Evolutionary conservation across 2,797 vertebrate species (phyloP).

Genomic region (Coccyzus lansbergi): DNA sequence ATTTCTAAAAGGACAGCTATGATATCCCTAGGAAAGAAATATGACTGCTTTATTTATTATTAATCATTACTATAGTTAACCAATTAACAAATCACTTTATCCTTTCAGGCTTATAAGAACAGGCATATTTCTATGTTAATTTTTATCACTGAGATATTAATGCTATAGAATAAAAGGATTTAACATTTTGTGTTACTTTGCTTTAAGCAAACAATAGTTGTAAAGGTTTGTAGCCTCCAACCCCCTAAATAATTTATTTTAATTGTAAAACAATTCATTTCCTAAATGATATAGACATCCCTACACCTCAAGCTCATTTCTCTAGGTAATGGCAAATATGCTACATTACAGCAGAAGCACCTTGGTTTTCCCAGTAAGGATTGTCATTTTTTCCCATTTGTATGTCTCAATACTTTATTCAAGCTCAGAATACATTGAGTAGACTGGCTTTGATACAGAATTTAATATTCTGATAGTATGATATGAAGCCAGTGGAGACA

Average conservation of each 20-base stretch:
- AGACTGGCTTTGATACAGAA: background rate
- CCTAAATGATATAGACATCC: background rate
- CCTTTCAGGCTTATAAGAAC: slow-evolving; percentile 25
- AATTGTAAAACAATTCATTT: background rate
- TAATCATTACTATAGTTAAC: slow-evolving; percentile 40
- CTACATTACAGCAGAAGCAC: background rate
- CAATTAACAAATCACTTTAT: slow-evolving; percentile 53
- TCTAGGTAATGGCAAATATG: background rate
- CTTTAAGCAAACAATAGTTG: background rate
- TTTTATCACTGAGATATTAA: slow-evolving; percentile 31
- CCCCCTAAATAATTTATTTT: background rate
- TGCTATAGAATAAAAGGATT: slow-evolving; percentile 41
- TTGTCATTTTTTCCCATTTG: rapidly evolving
- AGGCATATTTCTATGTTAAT: slow-evolving; percentile 17
- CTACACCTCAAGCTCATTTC: background rate
- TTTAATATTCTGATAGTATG: too few species aligned
- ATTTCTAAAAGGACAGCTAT: slow-evolving; percentile 22
- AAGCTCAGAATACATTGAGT: background rate
- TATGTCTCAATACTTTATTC: background rate
- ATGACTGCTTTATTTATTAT: slow-evolving; percentile 60
- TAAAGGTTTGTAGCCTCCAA: background rate
- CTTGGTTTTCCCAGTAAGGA: background rate
- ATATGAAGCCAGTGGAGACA: background rate
- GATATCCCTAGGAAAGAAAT: slow-evolving; percentile 33
- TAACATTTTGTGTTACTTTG: slow-evolving; percentile 28